Percentiles rank a stretch among this genome's conserved stretches.
Conservation (phyloP, 1,140 invertebrate genomes). For the Marisa cornuarietis region DNA sequence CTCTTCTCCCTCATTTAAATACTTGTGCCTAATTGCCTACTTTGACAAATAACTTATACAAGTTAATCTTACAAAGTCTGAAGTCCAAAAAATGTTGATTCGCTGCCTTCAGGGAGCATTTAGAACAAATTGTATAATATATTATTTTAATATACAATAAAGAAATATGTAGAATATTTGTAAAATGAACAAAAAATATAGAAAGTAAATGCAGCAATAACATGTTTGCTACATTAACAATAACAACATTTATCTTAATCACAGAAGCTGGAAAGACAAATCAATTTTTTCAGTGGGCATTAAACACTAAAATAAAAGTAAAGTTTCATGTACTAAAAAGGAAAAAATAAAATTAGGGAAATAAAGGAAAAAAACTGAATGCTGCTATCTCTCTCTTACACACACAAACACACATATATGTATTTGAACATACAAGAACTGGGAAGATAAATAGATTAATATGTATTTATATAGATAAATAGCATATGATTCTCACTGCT, state of each 20-base stretch:
- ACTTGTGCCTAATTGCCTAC: background rate
- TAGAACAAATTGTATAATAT: background rate
- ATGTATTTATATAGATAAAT: background rate
- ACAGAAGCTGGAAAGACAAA: background rate
- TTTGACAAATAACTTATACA: background rate
- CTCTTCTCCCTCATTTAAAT: background rate
- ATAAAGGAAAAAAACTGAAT: background rate
- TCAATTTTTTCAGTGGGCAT: background rate
- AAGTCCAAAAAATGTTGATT: background rate
- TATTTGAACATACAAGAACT: too few species aligned
- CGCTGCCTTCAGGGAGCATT: background rate
- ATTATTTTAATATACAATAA: background rate
- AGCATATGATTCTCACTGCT: constrained; percentile 2
- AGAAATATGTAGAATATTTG: background rate
- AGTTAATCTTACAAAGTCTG: background rate
- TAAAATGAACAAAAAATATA: too few species aligned
- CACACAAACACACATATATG: too few species aligned
- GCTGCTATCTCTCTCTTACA: background rate
- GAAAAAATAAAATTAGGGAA: background rate
- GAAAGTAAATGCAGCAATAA: too few species aligned
- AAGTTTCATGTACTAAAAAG: background rate
- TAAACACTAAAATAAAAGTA: background rate
- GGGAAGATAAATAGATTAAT: too few species aligned
- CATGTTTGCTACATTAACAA: too few species aligned
- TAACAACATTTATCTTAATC: too few species aligned